These are phyloP conservation scores for Bursaphelenchus okinawaensis DNA, from an alignment of 2,888 invertebrate genomes.

Conservation along the genomic window DNA sequence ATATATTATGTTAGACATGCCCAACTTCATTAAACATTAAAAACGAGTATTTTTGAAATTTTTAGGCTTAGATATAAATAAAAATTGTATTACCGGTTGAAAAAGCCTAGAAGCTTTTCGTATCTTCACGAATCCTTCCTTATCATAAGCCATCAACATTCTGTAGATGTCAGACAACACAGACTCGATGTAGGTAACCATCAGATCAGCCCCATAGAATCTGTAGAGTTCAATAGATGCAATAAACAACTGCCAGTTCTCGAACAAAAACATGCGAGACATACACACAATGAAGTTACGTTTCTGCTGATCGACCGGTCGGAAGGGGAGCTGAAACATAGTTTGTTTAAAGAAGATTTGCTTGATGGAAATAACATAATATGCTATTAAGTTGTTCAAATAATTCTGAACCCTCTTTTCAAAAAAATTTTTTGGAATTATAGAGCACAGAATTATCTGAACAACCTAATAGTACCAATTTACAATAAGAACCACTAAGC, in stretches of 20 bases:
- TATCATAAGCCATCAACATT: constrained; percentile 28
- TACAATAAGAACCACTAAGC: neutral
- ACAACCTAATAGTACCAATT: neutral
- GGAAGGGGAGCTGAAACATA: constrained; percentile 23
- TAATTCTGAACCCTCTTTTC: no score
- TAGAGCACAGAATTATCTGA: no score
- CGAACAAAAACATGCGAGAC: constrained; percentile 36
- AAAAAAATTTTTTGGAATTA: no score
- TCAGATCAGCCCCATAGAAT: constrained; percentile 26
- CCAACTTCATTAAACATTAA: neutral
- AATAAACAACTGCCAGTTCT: constrained; percentile 34
- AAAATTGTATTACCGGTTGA: constrained; percentile 15
- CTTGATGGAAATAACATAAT: no score
- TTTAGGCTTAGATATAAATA: neutral
- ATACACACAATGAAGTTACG: constrained; percentile 32
- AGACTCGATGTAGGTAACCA: constrained; percentile 30
- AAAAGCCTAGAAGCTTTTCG: constrained; percentile 25
- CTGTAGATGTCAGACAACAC: constrained; percentile 20
- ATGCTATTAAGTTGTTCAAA: no score
- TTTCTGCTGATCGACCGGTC: constrained; percentile 7
- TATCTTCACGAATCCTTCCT: constrained; percentile 22
- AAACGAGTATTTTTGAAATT: neutral
- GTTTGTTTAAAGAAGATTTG: no score
- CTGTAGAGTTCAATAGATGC: constrained; percentile 30
- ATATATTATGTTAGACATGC: no score